Evolutionary conservation across 2,797 vertebrate species (phyloP).

Genomic region (Menidia menidia): DNA sequence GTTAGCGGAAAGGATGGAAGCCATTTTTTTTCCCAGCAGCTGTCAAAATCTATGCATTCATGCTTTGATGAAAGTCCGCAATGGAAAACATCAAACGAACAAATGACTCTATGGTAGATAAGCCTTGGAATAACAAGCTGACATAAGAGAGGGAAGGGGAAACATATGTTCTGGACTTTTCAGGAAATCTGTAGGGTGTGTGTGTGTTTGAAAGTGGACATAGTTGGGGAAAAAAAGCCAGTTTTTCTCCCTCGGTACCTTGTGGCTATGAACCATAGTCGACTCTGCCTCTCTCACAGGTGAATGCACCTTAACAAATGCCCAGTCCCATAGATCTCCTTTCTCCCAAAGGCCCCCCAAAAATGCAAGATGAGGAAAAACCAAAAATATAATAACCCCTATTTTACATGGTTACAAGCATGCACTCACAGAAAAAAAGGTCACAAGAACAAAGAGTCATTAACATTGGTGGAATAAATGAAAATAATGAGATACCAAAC

Average conservation of each 20-base stretch:
- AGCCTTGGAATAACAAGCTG: slow-evolving; percentile 33
- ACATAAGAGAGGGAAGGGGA: slow-evolving; percentile 13
- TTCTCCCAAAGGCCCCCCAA: slow-evolving; percentile 38
- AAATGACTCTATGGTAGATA: slow-evolving; percentile 28
- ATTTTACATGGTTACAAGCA: slow-evolving; percentile 23
- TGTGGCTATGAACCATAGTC: slow-evolving; percentile 53
- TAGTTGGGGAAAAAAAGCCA: slow-evolving; percentile 15
- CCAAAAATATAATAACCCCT: slow-evolving; percentile 26
- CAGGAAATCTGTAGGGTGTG: slow-evolving; percentile 7
- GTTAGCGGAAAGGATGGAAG: slow-evolving; percentile 33
- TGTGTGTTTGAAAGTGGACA: slow-evolving; percentile 20
- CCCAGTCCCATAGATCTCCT: slow-evolving; percentile 42
- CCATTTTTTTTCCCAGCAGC: slow-evolving; percentile 11
- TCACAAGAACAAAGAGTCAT: slow-evolving; percentile 47
- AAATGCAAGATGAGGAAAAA: slow-evolving; percentile 49
- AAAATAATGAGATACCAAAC: slow-evolving; percentile 40
- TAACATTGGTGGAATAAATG: slow-evolving; percentile 44
- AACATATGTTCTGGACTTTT: slow-evolving; percentile 11
- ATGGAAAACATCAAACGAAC: slow-evolving; percentile 44
- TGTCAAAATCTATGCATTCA: slow-evolving; percentile 43
- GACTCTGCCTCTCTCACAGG: slow-evolving; percentile 64
- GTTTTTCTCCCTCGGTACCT: slow-evolving; percentile 25
- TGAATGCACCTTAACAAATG: slow-evolving; percentile 73
- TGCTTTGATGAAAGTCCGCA: slow-evolving; percentile 34
- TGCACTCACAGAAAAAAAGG: slow-evolving; percentile 54